A percentile compares a stretch with the other conserved stretches of the same genome.
Evolutionary conservation across 2,113 vertebrate species (phyloP).

Genomic region (Macheiramphus alcinus): DNA sequence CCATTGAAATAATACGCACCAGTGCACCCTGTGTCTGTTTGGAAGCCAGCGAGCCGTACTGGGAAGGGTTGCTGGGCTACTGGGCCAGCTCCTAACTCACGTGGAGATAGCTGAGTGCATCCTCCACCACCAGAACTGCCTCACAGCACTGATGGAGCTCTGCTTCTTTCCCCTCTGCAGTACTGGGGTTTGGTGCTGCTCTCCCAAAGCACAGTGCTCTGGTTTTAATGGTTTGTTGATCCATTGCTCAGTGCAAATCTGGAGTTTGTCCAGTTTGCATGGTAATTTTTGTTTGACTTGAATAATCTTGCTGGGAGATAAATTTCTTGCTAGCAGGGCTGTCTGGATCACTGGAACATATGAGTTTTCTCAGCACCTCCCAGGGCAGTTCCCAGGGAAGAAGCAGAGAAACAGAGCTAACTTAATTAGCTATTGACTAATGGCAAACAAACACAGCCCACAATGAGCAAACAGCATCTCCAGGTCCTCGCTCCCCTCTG

Average conservation of each 20-base stretch:
- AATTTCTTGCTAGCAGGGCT: not conserved
- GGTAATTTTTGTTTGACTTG: not conserved
- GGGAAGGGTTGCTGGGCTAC: not conserved
- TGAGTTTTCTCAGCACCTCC: not conserved
- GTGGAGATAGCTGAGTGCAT: not conserved
- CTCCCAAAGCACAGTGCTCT: not conserved
- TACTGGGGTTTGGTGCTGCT: rapidly evolving
- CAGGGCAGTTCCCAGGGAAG: not conserved
- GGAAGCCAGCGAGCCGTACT: not conserved
- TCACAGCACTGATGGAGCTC: rapidly evolving
- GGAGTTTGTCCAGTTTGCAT: not conserved
- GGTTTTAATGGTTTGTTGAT: not conserved
- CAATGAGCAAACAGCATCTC: not conserved
- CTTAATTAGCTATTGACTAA: not conserved
- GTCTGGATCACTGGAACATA: not conserved
- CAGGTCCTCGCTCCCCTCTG: not conserved
- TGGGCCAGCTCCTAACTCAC: not conserved
- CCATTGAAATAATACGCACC: not conserved
- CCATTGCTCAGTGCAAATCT: not conserved
- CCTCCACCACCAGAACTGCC: not conserved
- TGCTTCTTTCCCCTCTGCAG: not conserved
- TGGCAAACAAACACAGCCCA: not conserved
- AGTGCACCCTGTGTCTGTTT: not conserved
- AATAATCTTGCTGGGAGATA: not conserved
- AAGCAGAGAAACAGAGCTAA: not conserved